These are phyloP conservation scores for Callipepla squamata DNA, from an alignment of 2,113 vertebrate species.

Conservation along the genomic window DNA sequence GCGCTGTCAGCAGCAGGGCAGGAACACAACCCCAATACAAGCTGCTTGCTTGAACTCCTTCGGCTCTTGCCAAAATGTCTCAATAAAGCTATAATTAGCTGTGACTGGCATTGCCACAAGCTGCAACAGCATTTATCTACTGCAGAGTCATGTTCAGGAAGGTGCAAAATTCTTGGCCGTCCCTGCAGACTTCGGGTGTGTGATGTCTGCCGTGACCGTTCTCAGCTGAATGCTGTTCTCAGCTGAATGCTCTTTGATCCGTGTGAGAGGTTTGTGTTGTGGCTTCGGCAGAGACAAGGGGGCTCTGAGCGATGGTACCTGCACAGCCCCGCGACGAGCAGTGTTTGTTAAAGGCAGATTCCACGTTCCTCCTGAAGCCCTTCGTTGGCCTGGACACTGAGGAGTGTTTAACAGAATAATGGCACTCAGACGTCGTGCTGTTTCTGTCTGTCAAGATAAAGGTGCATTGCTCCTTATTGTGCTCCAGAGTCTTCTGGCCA, in stretches of 20 bases:
- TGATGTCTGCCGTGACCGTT: neutral
- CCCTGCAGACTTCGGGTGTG: neutral
- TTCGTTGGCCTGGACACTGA: neutral
- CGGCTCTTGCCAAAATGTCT: constrained; percentile 38
- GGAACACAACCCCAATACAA: neutral
- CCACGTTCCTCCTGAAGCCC: neutral
- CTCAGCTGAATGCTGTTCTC: neutral
- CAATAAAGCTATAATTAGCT: constrained; percentile 67
- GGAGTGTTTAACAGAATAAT: constrained; percentile 28
- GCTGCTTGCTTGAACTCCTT: constrained; percentile 29
- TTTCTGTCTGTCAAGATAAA: neutral
- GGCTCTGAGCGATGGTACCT: neutral
- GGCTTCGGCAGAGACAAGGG: neutral
- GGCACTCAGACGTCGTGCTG: neutral
- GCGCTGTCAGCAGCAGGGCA: neutral
- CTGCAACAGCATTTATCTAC: constrained; percentile 49
- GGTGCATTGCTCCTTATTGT: neutral
- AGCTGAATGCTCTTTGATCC: neutral
- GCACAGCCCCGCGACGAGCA: neutral
- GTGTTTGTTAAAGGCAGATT: neutral
- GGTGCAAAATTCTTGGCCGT: constrained; percentile 58
- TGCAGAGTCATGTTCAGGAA: constrained; percentile 51
- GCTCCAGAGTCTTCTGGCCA: neutral
- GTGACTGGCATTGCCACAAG: neutral
- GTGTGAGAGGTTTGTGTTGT: neutral